Conservation (phyloP, 2,797 vertebrate genomes). For the Peromyscus attwateri region DNA sequence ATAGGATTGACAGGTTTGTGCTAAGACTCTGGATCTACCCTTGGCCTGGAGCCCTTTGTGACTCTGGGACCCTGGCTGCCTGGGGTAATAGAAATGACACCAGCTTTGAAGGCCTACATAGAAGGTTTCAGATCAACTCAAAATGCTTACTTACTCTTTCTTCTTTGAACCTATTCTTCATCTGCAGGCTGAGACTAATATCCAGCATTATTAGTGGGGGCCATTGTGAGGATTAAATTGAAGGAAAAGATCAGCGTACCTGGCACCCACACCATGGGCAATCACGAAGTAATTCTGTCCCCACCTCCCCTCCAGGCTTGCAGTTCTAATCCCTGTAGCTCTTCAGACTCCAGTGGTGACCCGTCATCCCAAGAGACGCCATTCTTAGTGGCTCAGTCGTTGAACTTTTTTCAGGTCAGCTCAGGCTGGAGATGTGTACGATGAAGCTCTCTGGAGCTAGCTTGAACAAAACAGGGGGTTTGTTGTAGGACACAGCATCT, state of each 20-base stretch:
- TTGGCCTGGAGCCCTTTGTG: background rate
- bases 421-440: background rate
- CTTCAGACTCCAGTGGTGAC: background rate
- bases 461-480: background rate
- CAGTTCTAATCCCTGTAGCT: background rate
- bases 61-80: background rate
- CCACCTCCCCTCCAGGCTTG: background rate
- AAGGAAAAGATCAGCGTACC: background rate
- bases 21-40: background rate
- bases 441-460: background rate
- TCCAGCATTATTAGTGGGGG: background rate
- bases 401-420: background rate
- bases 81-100: background rate
- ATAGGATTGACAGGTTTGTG: too few species aligned
- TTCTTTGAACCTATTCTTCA: background rate
- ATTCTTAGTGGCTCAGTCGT: background rate
- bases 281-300: background rate
- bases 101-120: background rate
- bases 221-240: background rate
- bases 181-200: background rate
- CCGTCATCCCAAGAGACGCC: background rate
- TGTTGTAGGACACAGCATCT: background rate
- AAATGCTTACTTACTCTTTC: background rate
- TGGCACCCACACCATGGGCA: accelerated
- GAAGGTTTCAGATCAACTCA: background rate